These are phyloP conservation scores for Todiramphus chloris DNA, from an alignment of 2,113 vertebrate species.

Conservation along the genomic window DNA sequence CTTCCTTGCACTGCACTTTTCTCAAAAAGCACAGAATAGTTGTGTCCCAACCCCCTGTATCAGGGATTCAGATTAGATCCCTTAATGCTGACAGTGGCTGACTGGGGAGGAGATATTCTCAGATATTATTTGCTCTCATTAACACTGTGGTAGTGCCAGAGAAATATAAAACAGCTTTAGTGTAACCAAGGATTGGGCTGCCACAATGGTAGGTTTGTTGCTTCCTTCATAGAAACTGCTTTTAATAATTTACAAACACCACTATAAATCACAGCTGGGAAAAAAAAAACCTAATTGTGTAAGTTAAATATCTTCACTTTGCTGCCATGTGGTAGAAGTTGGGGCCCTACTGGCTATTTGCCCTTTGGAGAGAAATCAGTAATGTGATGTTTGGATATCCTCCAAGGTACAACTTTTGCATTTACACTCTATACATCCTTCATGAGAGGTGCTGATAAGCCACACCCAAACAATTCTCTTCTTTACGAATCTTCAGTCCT, in stretches of 20 bases:
- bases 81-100: not conserved
- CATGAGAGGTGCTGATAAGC: not conserved
- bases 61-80: not conserved
- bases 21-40: not conserved
- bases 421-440: not conserved
- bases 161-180: not conserved
- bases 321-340: not conserved
- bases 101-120: not conserved
- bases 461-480: not conserved
- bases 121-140: not conserved
- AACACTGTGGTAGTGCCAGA: not conserved
- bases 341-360: not conserved
- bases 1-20: not conserved
- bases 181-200: not conserved
- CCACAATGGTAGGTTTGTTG: not conserved
- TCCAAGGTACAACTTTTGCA: not conserved
- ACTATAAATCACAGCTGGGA: not conserved
- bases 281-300: not conserved
- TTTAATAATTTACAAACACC: not conserved
- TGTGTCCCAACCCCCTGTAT: not conserved
- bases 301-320: not conserved
- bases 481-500: not conserved
- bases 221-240: not conserved
- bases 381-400: not conserved
- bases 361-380: not conserved